These are phyloP conservation scores for Falco berigora DNA, from an alignment of 2,797 vertebrate species.

Conservation along the genomic window DNA sequence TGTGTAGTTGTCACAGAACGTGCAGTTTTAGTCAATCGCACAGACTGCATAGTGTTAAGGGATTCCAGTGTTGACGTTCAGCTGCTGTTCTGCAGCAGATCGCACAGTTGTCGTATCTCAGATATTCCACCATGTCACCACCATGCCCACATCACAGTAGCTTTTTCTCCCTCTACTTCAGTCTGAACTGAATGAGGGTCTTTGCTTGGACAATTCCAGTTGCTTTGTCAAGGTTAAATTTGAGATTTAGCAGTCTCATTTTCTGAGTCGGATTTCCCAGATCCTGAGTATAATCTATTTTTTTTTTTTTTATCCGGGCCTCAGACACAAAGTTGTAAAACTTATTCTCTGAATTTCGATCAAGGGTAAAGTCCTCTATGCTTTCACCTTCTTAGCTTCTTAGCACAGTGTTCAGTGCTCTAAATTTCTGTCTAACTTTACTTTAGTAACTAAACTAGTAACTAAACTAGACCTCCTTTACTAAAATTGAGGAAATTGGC, in stretches of 20 bases:
- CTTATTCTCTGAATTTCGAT: background rate
- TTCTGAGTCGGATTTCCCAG: background rate
- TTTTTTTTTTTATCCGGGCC: background rate
- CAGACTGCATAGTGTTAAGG: background rate
- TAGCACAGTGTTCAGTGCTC: background rate
- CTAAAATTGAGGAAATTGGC: background rate
- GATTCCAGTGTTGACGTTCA: background rate
- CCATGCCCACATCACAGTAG: background rate
- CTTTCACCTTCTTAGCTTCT: background rate
- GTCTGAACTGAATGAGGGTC: background rate
- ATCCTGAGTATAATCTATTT: background rate
- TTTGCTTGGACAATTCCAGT: background rate
- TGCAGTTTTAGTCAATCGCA: background rate
- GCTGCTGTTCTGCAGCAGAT: background rate
- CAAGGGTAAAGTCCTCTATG: background rate
- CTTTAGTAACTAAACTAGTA: no score
- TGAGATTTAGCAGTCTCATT: background rate
- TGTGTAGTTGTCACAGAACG: background rate
- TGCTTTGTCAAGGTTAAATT: background rate
- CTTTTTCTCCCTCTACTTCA: background rate
- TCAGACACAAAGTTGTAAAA: background rate
- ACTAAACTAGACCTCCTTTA: background rate
- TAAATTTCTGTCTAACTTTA: background rate
- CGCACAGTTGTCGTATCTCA: background rate
- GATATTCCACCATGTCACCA: background rate